Percentiles rank a stretch among this genome's conserved stretches.
Conservation (phyloP, 2,113 vertebrate genomes). For the Channa argus region DNA sequence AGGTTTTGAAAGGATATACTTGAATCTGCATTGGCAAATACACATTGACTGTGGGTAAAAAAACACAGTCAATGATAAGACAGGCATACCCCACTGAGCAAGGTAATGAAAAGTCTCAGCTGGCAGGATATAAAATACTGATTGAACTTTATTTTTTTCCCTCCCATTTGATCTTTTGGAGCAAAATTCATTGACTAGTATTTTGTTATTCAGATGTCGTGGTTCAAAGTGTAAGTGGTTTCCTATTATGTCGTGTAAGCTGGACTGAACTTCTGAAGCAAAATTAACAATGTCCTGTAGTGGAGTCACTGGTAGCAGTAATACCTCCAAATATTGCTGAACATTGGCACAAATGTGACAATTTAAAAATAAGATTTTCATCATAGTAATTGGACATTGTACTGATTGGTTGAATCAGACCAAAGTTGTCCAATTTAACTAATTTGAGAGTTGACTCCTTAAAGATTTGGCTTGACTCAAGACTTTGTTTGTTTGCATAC, state of each 20-base stretch:
- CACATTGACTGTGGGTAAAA: constrained; percentile 8
- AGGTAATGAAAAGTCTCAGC: constrained; percentile 60
- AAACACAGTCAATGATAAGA: constrained; percentile 22
- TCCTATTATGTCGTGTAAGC: not conserved
- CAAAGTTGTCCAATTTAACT: no score
- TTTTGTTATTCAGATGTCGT: constrained; percentile 5
- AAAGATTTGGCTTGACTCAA: no score
- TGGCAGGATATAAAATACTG: constrained; percentile 27
- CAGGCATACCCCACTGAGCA: constrained; percentile 52
- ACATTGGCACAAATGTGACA: not conserved
- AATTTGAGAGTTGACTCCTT: no score
- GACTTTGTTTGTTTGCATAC: no score
- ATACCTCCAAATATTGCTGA: no score
- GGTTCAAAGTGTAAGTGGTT: not conserved
- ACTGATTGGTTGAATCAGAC: no score
- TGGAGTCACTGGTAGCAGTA: not conserved
- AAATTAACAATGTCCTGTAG: not conserved
- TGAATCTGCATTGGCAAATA: constrained; percentile 3
- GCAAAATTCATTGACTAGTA: not conserved
- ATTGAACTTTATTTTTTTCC: constrained; percentile 5
- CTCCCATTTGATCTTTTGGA: not conserved
- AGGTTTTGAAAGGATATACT: constrained; percentile 29
- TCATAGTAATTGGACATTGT: no score
- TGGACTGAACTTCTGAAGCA: no score
- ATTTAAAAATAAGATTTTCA: no score